Percentiles rank a stretch among this genome's conserved stretches.
Evolutionary conservation across 2,113 vertebrate genomes (phyloP).

Genomic region (Callospermophilus lateralis): DNA sequence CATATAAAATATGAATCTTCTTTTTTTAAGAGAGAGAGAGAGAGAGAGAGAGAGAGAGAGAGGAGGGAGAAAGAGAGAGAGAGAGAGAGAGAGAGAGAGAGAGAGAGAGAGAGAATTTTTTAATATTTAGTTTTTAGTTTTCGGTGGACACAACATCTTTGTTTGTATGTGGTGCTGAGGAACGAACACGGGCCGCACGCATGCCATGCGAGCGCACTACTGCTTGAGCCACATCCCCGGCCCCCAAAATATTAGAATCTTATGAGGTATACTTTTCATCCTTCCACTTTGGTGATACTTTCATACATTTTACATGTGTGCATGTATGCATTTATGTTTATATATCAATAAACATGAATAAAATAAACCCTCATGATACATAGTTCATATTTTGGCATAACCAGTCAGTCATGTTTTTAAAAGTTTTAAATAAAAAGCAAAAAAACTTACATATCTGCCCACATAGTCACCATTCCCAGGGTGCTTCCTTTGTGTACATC

Average conservation of each 20-base stretch:
- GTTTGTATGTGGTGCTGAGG: too few relatives aligned
- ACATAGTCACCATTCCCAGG: neutral
- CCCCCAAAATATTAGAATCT: neutral
- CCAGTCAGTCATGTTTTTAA: neutral
- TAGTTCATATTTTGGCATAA: constrained; percentile 2
- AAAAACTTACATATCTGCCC: neutral
- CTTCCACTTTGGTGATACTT: neutral
- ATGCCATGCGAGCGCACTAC: too few relatives aligned
- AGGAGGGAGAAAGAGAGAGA: too few relatives aligned
- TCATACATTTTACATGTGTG: neutral
- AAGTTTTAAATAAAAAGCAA: constrained; percentile 43
- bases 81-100: too few relatives aligned
- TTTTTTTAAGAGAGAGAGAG: too few relatives aligned
- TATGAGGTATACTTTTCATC: neutral
- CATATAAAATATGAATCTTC: neutral
- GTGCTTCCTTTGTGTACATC: neutral
- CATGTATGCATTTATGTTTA: neutral
- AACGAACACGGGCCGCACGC: too few relatives aligned
- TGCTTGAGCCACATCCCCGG: too few relatives aligned
- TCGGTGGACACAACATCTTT: too few relatives aligned
- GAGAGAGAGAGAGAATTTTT: too few relatives aligned
- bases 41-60: too few relatives aligned
- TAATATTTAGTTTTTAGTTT: too few relatives aligned
- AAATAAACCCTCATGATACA: neutral
- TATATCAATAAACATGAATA: neutral